Base-by-base conservation (phyloP, 2,797 vertebrate genomes). In the Emys orbicularis region DNA sequence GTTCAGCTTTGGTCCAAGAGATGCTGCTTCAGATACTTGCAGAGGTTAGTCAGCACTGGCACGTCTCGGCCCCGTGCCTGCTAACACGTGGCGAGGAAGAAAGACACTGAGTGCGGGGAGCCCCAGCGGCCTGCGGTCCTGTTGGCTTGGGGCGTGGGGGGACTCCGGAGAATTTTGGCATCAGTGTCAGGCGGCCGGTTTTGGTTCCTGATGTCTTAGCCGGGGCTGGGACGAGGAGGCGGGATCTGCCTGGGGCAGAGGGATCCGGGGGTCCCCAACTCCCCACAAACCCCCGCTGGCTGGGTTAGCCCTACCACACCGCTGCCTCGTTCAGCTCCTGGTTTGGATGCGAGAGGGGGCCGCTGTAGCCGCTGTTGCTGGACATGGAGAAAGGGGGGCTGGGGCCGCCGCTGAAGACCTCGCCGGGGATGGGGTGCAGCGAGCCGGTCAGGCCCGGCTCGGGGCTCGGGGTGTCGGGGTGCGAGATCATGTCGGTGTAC, bases 401-500 rank as follows among this genome's bases (percentile, higher is more conserved):
- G 90, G 99, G 99, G 27, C 99, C 99, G n/a, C 99, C 99, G 49
- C 99, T 98, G 92, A 99, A 99, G 44, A 99, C 99, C 94, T 99
- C 99, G 52, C 99, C 99, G 0, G 99, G 98, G 93, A 99, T 98
- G 61, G 99, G 98, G 98, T 99, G 99, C 97, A 99, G 98, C 27
- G 99, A 99, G 59, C 99, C 98, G 0, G 99, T 98, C 98, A 99
- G 98, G 89, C 99, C 99, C 12, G 99, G 99, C 97, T 99, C 99
- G 0, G 99, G 99, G 97, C 99, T 99, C 57, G 99, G 99, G 81
- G 99, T 99, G 97, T 99, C 99, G 19, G 99, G 98, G 61, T 99
- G 99, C 81, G 99, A 99, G 98, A 99, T 99, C 99, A 99, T 99
- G 99, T 99, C 99, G 98, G 99, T 99, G 98, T 99, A 99, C 98